Conservation (phyloP, 1,140 invertebrate species). For the Drosophila asahinai region DNA sequence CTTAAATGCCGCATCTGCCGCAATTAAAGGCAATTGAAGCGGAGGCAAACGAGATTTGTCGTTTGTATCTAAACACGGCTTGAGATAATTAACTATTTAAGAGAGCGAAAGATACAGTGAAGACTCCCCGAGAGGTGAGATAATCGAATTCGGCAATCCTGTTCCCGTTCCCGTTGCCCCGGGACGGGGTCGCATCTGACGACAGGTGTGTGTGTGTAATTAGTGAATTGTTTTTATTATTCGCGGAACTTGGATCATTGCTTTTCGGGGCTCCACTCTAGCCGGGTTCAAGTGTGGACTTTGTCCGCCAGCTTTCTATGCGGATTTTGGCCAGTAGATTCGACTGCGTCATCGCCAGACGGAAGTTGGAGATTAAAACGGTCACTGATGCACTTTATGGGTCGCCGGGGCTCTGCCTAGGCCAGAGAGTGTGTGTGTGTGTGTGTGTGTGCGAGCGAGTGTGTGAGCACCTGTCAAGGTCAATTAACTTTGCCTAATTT, state of each 20-base stretch:
- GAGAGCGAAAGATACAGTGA: constrained; percentile 6
- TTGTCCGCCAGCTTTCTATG: constrained; percentile 28
- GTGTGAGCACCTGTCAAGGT: constrained; percentile 60
- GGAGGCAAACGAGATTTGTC: constrained; percentile 34
- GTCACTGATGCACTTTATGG: constrained; percentile 69
- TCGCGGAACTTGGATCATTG: background rate
- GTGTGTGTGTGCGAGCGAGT: constrained; percentile 15
- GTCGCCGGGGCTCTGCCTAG: constrained; percentile 37
- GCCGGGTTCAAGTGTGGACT: constrained; percentile 31
- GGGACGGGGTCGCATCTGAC: background rate
- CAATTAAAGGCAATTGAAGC: constrained; percentile 69
- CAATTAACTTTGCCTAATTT: constrained; percentile 72
- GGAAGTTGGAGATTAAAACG: constrained; percentile 72
- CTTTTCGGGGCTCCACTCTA: constrained; percentile 1
- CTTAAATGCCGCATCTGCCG: constrained; percentile 16
- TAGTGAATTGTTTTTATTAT: background rate
- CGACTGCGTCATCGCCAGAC: constrained; percentile 48
- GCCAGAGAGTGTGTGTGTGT: background rate
- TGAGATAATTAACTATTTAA: constrained; percentile 62
- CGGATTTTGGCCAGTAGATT: constrained; percentile 13
- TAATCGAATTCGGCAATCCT: background rate
- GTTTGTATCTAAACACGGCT: constrained; percentile 36
- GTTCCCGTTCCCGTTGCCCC: background rate
- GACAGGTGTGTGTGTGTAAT: constrained; percentile 1
- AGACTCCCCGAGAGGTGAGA: constrained; percentile 1